phyloP scores from a whole-genome alignment of 2,113 vertebrate genomes.

The Prolemur simus region DNA sequence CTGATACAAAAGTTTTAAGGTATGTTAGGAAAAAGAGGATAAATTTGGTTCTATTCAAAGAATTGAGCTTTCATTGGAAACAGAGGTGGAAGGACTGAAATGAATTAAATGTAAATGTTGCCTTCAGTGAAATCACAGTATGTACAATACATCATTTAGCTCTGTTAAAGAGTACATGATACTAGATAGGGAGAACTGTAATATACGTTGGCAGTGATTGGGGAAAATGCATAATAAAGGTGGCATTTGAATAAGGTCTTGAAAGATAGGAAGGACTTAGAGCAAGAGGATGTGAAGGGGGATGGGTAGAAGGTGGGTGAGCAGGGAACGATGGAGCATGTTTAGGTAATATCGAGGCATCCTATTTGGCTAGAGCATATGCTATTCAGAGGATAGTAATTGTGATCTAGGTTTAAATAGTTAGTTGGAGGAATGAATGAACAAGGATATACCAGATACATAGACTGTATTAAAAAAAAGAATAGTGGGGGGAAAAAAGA shows the following conservation, averaged over 20 bases:
- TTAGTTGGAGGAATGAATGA: background rate
- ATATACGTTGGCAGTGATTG: background rate
- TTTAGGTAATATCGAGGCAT: background rate
- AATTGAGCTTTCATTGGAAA: background rate
- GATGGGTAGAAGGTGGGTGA: background rate
- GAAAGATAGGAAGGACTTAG: background rate
- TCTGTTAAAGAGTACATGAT: background rate
- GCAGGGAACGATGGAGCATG: background rate
- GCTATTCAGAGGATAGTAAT: background rate
- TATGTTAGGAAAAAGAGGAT: background rate
- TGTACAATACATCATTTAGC: background rate
- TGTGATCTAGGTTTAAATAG: background rate
- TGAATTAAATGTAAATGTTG: constrained; percentile 15
- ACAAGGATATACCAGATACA: background rate
- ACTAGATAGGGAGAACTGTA: background rate
- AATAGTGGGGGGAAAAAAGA: background rate
- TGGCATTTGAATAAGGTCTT: constrained; percentile 15
- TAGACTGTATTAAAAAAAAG: background rate
- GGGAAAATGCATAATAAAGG: background rate
- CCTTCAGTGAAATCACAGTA: background rate
- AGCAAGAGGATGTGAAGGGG: background rate
- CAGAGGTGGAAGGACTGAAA: background rate
- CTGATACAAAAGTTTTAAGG: background rate
- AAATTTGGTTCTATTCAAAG: background rate
- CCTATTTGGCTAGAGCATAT: background rate